A percentile compares a stretch with the other conserved stretches of the same genome.
Evolutionary conservation across 1,140 invertebrate genomes (phyloP).

Genomic region (Chionoecetes opilio): DNA sequence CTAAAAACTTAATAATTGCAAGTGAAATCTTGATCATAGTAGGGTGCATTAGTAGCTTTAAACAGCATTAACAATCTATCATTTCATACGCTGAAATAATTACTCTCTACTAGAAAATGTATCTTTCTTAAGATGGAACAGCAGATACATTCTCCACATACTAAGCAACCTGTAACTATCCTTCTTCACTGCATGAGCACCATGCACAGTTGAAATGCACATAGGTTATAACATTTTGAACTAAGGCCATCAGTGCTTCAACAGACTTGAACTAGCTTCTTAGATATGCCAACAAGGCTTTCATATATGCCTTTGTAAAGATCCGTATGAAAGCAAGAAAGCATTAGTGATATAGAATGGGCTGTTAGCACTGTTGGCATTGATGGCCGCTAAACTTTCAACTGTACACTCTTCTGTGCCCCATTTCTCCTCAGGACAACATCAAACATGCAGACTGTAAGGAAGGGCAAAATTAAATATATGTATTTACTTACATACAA

Average conservation of each 20-base stretch:
- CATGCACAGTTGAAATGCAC: conserved; percentile 77
- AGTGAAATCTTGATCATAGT: conserved; percentile 49
- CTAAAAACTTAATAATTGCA: conserved; percentile 46
- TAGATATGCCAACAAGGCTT: conserved; percentile 50
- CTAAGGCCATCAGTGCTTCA: conserved; percentile 74
- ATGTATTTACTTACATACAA: conserved; percentile 59
- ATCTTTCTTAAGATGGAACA: conserved; percentile 64
- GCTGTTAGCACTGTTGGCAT: conserved; percentile 67
- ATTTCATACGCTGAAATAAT: conserved; percentile 39
- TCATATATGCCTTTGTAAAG: conserved; percentile 60
- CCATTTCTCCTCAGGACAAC: conserved; percentile 78
- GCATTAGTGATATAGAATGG: neutral
- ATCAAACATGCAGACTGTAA: conserved; percentile 78
- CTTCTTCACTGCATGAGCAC: conserved; percentile 79
- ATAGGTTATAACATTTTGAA: conserved; percentile 75
- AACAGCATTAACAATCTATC: conserved; percentile 57
- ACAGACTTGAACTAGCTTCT: conserved; percentile 70
- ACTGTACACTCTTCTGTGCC: conserved; percentile 78
- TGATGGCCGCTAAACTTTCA: conserved; percentile 69
- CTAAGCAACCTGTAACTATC: conserved; percentile 75
- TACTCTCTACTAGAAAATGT: conserved; percentile 59
- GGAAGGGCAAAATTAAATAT: conserved; percentile 73
- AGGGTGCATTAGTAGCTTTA: conserved; percentile 42
- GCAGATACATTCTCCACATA: conserved; percentile 74
- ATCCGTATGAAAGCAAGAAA: conserved; percentile 31